These are phyloP conservation scores for Pteromalus puparum DNA, from an alignment of 1,140 invertebrate species.

Conservation along the genomic window DNA sequence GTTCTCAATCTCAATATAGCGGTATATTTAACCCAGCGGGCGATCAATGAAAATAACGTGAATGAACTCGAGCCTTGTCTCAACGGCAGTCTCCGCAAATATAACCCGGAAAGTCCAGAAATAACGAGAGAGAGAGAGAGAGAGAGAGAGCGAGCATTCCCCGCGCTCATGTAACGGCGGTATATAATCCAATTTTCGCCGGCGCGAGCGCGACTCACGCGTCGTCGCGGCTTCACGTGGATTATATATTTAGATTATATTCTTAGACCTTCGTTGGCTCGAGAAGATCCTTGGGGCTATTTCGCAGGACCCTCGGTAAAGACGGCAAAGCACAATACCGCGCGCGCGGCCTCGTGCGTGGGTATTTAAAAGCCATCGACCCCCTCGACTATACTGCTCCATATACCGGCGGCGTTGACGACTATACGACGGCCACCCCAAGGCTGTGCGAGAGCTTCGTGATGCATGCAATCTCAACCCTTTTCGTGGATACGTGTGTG, in stretches of 20 bases:
- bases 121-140: too few species aligned
- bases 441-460: too few species aligned
- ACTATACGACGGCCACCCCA: neutral
- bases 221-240: conserved; percentile 1
- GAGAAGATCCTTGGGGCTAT: conserved; percentile 13
- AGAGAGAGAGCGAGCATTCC: too few species aligned
- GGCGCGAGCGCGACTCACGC: neutral
- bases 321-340: neutral
- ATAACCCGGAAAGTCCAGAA: neutral
- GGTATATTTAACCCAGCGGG: too few species aligned
- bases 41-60: neutral
- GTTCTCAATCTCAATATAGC: too few species aligned
- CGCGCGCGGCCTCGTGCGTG: neutral
- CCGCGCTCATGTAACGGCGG: too few species aligned
- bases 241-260: conserved; percentile 26
- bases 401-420: neutral
- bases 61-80: neutral
- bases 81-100: too few species aligned
- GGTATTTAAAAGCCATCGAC: conserved; percentile 38
- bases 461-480: neutral
- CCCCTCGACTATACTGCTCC: neutral
- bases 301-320: neutral
- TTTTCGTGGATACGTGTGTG: neutral
- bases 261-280: neutral
- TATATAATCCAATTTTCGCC: neutral